Evolutionary conservation across 2,797 vertebrate species (phyloP), one percentile per base, ranked within the genome.

Genomic region (Threskiornis aethiopicus): DNA sequence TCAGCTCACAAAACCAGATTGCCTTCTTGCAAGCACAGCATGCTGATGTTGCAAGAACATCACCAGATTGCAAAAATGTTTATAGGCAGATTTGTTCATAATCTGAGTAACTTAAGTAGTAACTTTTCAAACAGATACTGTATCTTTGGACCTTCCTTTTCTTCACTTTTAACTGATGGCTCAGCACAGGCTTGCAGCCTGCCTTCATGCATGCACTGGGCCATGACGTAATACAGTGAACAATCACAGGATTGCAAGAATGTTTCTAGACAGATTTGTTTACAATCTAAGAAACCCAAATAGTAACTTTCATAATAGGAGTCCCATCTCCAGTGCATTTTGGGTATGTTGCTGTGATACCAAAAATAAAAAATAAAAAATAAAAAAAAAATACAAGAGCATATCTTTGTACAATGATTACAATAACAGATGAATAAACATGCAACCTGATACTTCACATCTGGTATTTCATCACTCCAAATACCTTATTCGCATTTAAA

Each of bases 371-470:
- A 21, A n/a, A 4, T n/a, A 28, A 26, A 28, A 26, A 28, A 51
- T 7, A 13, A 44, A 89, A 24, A 51, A 9, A 13, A 41, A 89
- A 87, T 52, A 87, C 95, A 93, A 97, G 84, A 87, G 82, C 17
- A 3, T 95, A 96, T 96, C 95, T 96, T 84, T 91, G 86, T 49
- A 93, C 78, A 92, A 86, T 95, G 96, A 98, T 91, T 92, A 91
- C 95, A 97, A 84, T 94, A 97, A 96, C 97, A 98, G 97, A 97
- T 98, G 98, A 97, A 98, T 98, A 98, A 98, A 98, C 97, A 98
- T 90, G 98, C 97, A 98, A 99, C 97, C 96, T 95, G 98, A 99
- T 97, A 98, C 98, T 97, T 95, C 96, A 98, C 98, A 99, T 98
- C 98, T 99, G 99, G 97, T 96, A 97, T 97, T 96, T 98, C 92